phyloP scores from a whole-genome alignment of 2,797 vertebrate species.

The Lepidocolaptes lacrymiger region DNA sequence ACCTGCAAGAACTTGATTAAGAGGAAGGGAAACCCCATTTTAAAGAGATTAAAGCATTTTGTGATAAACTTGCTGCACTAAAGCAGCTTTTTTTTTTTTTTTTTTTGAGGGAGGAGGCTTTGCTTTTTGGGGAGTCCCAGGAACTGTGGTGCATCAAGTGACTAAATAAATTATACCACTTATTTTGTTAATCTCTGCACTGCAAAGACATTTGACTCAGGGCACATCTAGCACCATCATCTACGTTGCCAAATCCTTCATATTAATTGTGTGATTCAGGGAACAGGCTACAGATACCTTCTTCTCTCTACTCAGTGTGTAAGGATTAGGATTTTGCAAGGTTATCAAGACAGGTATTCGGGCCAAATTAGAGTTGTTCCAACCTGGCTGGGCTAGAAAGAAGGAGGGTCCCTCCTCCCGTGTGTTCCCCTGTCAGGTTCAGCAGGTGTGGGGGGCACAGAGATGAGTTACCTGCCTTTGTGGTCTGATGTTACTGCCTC shows the following conservation, averaged over 20 bases:
- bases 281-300: background rate
- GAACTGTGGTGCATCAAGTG: background rate
- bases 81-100: background rate
- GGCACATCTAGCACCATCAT: background rate
- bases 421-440: background rate
- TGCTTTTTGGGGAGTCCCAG: background rate
- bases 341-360: background rate
- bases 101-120: background rate
- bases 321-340: background rate
- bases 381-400: background rate
- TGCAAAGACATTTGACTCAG: background rate
- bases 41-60: slow-evolving; percentile 30
- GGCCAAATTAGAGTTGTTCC: background rate
- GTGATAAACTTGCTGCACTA: background rate
- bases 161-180: background rate
- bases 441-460: background rate
- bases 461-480: background rate
- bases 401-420: background rate
- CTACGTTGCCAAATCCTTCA: background rate
- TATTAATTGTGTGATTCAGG: background rate
- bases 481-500: background rate
- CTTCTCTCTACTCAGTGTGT: background rate
- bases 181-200: background rate
- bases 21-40: slow-evolving; percentile 1
- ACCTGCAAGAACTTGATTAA: background rate